phyloP scores from a whole-genome alignment of 2,888 invertebrate genomes.

The Fabriciana adippe region DNA sequence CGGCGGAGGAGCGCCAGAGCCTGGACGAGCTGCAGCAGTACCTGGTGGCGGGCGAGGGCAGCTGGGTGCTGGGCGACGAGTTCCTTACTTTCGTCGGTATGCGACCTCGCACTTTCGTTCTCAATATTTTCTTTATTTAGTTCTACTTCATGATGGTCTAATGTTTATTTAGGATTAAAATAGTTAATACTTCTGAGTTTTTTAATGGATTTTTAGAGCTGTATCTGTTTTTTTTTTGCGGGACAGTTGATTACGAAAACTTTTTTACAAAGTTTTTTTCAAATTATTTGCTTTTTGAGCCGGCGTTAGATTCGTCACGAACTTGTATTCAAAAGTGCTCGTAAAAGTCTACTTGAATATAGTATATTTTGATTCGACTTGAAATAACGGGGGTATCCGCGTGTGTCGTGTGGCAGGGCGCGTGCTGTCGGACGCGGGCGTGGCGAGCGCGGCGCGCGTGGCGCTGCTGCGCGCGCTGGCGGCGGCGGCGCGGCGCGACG shows the following conservation, averaged over 20 bases:
- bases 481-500: conserved; percentile 91
- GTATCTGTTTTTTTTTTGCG: neutral
- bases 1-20: conserved; percentile 88
- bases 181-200: neutral
- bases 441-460: conserved; percentile 84
- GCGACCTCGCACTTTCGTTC: conserved; percentile 14
- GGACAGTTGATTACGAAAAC: neutral
- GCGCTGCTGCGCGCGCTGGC: conserved; percentile 87
- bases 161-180: too few species aligned
- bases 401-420: conserved; percentile 58
- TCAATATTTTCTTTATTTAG: too few species aligned
- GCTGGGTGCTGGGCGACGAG: conserved; percentile 95
- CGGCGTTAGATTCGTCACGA: too few species aligned
- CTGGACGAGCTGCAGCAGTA: conserved; percentile 93
- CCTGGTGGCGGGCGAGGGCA: conserved; percentile 93
- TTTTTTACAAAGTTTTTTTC: too few species aligned
- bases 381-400: too few species aligned
- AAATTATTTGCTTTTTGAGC: too few species aligned
- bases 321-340: too few species aligned
- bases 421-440: conserved; percentile 83
- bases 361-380: too few species aligned
- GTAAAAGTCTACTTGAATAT: too few species aligned
- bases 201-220: neutral
- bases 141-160: too few species aligned
- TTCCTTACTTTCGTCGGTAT: conserved; percentile 91